Evolutionary conservation across 2,888 invertebrate genomes (phyloP), one percentile per base, ranked within the genome.

Genomic region (Oscheius sp.): DNA sequence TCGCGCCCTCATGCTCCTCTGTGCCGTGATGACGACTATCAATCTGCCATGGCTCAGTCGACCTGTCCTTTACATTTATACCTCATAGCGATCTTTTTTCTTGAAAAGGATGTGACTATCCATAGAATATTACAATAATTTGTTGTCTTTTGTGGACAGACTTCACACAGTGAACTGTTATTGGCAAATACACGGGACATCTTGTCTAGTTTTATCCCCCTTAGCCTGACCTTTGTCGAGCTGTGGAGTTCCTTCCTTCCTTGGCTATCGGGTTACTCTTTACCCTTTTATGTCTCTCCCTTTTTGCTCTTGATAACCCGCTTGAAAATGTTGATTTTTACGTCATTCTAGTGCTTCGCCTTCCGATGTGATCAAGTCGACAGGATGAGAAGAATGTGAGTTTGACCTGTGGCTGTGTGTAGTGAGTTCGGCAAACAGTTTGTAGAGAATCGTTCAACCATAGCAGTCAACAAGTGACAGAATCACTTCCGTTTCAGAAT

Each of bases 1-100:
- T 21, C 49, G 66, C 66, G 52, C 66, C 66, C 66, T 66, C 66
- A 27, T 29, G 49, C 35, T 29, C 49, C 66, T 35, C 49, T 3
- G 29, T 59, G 59, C 59, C 59, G 29, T 63, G 63, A 6, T 25
- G 45, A 66, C 46, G 63, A 21, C 46, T 63, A 23, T 45, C 43
- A 21, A 43, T 35, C 35, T 35, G 35, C 35, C 25, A 9, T 18
- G 55, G 12, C 6, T 21, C 55, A 13, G 7, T 55, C 27, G 21
- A 23, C 27, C 55, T 55, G 2, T 55, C 55, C 13, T 9, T 9
- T 9, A 35, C 9, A n/a, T 35, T 35, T 9, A 35, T 35, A 35
- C 35, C 35, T 35, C 35, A n/a, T n/a, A n/a, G n/a, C n/a, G n/a
- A n/a, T n/a, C n/a, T n/a, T n/a, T n/a, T n/a, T n/a, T n/a, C n/a